Base-by-base conservation (phyloP, 1,140 invertebrate species). In the Diorhabda sublineata region DNA sequence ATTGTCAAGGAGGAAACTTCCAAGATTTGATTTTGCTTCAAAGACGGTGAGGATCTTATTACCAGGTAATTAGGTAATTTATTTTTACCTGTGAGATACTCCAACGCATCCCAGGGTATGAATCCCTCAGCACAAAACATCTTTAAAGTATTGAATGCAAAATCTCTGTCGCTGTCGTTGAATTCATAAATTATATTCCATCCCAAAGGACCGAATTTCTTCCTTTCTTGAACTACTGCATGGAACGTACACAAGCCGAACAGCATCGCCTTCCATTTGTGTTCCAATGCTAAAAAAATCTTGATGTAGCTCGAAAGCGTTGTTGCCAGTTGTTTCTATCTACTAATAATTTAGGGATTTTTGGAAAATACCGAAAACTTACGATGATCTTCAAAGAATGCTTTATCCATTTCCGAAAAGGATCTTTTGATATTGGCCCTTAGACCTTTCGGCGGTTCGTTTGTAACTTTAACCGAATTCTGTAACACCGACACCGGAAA, bases 181-280 rank as follows among this genome's bases (percentile, higher is more conserved):
- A 96, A 96, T 79, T 95, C 93, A 76, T 96, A 96, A 62, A 89
- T 86, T 57, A 95, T 95, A 79, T 95, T 96, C 93, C 93, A 96
- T 0, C 94, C 94, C 0, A 96, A 82, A 0, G 94, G 91, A 0
- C 94, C 94, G 79, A 95, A 96, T 80, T 96, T 96, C 77, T 94
- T 94, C 47, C 94, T 84, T 81, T 96, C 94, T 79, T 94, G 89
- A 59, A 96, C 89, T 6, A 95, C 89, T 0, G 91, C 92, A 80
- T 96, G 93, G 78, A 96, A 95, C 81, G 92, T 90, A 72, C 90
- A 92, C 5, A 92, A 80, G 0, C 90, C 91, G 75, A 92, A 92
- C 42, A 93, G 80, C 83, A 92, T 91, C 64, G 87, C 87, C 11
- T 89, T 85, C 93, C 92, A 96, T 45, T 88, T 85, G 69, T 86